phyloP scores from a whole-genome alignment of 2,113 vertebrate species.

The Centropristis striata region DNA sequence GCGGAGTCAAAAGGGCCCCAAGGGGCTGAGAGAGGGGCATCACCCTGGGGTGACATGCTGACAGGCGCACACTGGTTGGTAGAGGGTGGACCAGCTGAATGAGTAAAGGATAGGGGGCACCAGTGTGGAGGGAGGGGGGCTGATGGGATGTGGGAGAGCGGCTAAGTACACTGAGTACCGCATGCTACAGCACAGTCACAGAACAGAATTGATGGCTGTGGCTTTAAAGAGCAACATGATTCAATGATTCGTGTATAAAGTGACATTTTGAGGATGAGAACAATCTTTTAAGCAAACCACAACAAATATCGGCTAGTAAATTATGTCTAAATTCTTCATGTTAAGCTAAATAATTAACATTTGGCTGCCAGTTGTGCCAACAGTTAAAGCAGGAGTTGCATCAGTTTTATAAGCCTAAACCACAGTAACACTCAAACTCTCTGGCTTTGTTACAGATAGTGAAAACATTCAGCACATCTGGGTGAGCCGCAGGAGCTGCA shows the following conservation, averaged over 20 bases:
- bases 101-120: conserved; percentile 35
- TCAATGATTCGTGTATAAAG: conserved; percentile 50
- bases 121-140: background rate
- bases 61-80: conserved; percentile 71
- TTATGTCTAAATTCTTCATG: conserved; percentile 34
- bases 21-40: conserved; percentile 78
- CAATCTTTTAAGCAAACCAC: conserved; percentile 40
- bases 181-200: conserved; percentile 37
- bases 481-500: conserved; percentile 17
- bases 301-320: conserved; percentile 51
- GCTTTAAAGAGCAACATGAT: conserved; percentile 29
- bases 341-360: conserved; percentile 65
- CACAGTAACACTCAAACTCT: conserved; percentile 58
- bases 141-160: conserved; percentile 51
- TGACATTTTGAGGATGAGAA: conserved; percentile 44
- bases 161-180: conserved; percentile 35
- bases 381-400: conserved; percentile 60
- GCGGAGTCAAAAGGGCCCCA: conserved; percentile 78
- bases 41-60: conserved; percentile 71
- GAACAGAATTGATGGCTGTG: conserved; percentile 30
- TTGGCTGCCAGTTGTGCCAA: conserved; percentile 66
- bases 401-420: conserved; percentile 63
- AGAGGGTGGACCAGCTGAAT: conserved; percentile 54
- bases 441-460: conserved; percentile 44
- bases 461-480: conserved; percentile 24